Conservation (phyloP, 2,888 invertebrate species). For the Schrankia costaestrigalis region DNA sequence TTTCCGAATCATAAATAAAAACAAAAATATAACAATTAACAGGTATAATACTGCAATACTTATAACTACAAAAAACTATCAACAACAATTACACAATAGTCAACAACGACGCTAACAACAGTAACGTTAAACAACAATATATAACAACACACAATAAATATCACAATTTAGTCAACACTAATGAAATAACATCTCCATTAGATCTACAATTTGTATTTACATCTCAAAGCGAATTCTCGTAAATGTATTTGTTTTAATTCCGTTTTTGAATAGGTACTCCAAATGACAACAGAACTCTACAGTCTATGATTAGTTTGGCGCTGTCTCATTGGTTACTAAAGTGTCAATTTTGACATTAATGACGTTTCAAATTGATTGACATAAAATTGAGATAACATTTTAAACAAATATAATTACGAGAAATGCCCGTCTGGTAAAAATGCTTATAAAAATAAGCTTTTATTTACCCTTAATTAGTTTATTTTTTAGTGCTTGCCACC, state of each 20-base stretch:
- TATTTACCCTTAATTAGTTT: slow-evolving; percentile 10
- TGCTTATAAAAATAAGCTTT: slow-evolving; percentile 33
- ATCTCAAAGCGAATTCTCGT: too few relatives aligned
- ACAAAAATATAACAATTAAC: slow-evolving; percentile 8
- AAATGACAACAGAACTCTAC: too few relatives aligned
- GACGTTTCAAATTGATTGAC: too few relatives aligned
- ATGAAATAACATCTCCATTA: slow-evolving; percentile 58
- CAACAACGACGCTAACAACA: slow-evolving; percentile 74
- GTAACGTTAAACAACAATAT: slow-evolving; percentile 55
- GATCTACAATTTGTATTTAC: slow-evolving; percentile 64
- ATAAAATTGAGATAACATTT: too few relatives aligned
- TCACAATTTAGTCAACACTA: slow-evolving; percentile 68
- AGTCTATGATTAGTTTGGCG: too few relatives aligned
- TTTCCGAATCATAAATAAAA: neutral
- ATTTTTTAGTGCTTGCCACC: slow-evolving; percentile 73
- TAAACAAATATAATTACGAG: too few relatives aligned
- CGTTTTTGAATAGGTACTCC: too few relatives aligned
- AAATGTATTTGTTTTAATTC: too few relatives aligned
- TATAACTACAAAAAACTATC: slow-evolving; percentile 51
- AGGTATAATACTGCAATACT: slow-evolving; percentile 29
- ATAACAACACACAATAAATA: slow-evolving; percentile 76
- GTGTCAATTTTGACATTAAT: too few relatives aligned
- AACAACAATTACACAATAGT: slow-evolving; percentile 76
- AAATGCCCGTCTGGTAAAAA: slow-evolving; percentile 47
- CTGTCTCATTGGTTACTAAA: too few relatives aligned